These are phyloP conservation scores for Luehdorfia chinensis DNA, from an alignment of 1,140 invertebrate species.

Conservation along the genomic window DNA sequence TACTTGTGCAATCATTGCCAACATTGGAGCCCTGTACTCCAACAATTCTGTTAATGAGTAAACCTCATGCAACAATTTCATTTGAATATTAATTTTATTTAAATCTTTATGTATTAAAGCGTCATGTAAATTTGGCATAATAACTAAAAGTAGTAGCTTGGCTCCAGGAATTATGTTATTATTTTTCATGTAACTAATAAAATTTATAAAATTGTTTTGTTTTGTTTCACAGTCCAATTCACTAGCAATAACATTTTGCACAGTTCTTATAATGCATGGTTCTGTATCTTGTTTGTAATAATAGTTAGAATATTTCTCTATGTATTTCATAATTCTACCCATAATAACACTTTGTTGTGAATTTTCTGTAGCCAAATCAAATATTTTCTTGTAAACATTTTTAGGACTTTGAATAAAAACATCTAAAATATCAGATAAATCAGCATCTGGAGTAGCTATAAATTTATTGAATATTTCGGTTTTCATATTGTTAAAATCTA, in stretches of 20 bases:
- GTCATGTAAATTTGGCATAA: constrained; percentile 58
- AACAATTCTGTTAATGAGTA: constrained; percentile 42
- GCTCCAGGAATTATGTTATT: constrained; percentile 35
- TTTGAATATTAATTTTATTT: constrained; percentile 37
- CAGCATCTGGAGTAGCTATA: constrained; percentile 31
- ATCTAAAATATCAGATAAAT: constrained; percentile 43
- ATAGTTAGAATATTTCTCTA: constrained; percentile 48
- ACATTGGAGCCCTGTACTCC: constrained; percentile 51
- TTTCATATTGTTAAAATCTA: constrained; percentile 35
- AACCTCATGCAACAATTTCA: constrained; percentile 37
- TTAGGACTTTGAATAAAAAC: constrained; percentile 58
- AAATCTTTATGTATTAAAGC: constrained; percentile 43
- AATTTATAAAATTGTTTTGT: constrained; percentile 44
- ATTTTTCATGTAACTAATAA: constrained; percentile 42
- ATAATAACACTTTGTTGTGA: constrained; percentile 49
- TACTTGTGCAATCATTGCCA: constrained; percentile 59
- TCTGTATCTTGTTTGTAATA: constrained; percentile 56
- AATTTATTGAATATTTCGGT: constrained; percentile 63
- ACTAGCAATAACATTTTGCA: constrained; percentile 34
- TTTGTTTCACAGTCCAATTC: constrained; percentile 35
- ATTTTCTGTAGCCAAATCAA: constrained; percentile 49
- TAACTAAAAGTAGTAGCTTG: constrained; percentile 51
- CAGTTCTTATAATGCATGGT: constrained; percentile 38
- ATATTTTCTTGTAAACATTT: constrained; percentile 47
- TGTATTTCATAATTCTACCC: constrained; percentile 41